phyloP scores from a whole-genome alignment of 2,797 vertebrate species.

The Sebastes jordani region DNA sequence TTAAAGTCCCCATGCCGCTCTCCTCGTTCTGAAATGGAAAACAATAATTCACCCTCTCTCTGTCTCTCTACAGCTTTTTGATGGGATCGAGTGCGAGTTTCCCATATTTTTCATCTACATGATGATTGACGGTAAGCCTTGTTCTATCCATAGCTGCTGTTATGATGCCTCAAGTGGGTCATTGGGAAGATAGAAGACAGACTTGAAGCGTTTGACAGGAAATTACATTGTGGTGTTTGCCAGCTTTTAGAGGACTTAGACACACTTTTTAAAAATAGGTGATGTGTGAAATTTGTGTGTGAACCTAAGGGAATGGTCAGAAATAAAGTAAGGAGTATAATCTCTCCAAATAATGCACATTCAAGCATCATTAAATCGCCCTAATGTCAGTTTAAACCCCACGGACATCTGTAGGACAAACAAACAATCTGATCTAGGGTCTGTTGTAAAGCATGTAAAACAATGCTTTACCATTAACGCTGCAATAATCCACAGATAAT shows the following conservation, averaged over 20 bases:
- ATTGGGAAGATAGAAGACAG: slow-evolving; percentile 38
- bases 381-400: background rate
- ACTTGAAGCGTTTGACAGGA: slow-evolving; percentile 31
- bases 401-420: slow-evolving; percentile 6
- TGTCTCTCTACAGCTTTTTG: slow-evolving; percentile 90
- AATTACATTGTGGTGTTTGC: slow-evolving; percentile 30
- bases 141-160: slow-evolving; percentile 23
- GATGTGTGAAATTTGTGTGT: background rate
- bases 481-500: too few relatives aligned
- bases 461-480: background rate
- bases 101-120: slow-evolving; percentile 98
- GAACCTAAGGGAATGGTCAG: slow-evolving; percentile 5
- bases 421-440: background rate
- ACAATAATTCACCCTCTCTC: slow-evolving; percentile 58
- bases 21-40: slow-evolving; percentile 36
- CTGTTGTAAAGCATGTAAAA: background rate
- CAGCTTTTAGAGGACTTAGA: slow-evolving; percentile 25
- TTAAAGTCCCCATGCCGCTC: slow-evolving; percentile 13
- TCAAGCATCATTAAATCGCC: slow-evolving; percentile 1
- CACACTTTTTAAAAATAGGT: slow-evolving; percentile 3
- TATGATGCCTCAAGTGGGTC: slow-evolving; percentile 37
- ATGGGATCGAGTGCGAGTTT: slow-evolving; percentile 99
- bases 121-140: slow-evolving; percentile 96
- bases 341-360: slow-evolving; percentile 1
- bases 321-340: background rate